Conservation (phyloP, 1,140 invertebrate species). For the Mizuhopecten yessoensis region DNA sequence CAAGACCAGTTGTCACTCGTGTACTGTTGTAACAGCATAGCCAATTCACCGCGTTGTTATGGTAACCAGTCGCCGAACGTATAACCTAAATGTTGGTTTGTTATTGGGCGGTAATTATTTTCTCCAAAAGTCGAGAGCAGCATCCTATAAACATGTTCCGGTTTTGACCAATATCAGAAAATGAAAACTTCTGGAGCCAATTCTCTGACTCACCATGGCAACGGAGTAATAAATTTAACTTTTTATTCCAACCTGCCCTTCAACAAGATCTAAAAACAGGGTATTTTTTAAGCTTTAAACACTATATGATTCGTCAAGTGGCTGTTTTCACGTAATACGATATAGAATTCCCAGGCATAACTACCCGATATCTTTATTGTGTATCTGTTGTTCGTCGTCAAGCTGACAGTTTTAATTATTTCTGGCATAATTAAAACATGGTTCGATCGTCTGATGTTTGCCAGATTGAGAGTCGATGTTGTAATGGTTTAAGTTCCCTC, state of each 20-base stretch:
- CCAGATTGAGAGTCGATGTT: neutral
- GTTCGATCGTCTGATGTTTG: neutral
- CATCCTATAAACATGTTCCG: neutral
- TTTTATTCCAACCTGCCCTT: neutral
- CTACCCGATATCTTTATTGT: slow-evolving; percentile 7
- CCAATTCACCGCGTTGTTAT: neutral
- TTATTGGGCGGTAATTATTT: slow-evolving; percentile 2
- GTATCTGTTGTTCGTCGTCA: neutral
- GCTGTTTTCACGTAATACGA: neutral
- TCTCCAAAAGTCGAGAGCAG: neutral
- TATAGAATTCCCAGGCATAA: slow-evolving; percentile 9
- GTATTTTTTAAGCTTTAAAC: slow-evolving; percentile 36
- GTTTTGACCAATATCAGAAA: slow-evolving; percentile 18
- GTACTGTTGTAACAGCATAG: neutral
- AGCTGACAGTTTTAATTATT: neutral
- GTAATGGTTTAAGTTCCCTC: neutral
- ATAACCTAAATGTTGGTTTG: neutral
- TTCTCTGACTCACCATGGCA: neutral
- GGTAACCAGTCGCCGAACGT: neutral
- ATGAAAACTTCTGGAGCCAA: slow-evolving; percentile 3
- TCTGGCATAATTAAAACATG: neutral
- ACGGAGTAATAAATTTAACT: neutral
- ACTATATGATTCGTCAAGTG: neutral
- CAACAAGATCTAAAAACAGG: neutral
- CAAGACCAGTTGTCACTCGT: too few relatives aligned